These are phyloP conservation scores for Pelagia noctiluca DNA, from an alignment of 30 jellyfish, hydroid and myxozoan species.

Conservation along the genomic window DNA sequence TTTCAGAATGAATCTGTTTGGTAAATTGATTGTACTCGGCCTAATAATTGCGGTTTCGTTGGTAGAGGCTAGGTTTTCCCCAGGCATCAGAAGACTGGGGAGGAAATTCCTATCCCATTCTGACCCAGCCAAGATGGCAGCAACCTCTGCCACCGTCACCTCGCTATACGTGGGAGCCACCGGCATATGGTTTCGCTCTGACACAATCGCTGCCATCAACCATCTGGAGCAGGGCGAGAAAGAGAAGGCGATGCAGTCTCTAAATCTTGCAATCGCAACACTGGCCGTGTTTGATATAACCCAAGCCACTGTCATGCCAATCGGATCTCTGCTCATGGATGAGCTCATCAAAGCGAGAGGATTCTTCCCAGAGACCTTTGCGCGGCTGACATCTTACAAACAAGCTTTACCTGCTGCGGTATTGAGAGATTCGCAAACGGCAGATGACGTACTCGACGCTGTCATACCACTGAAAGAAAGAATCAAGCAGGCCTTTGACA, in stretches of 20 bases:
- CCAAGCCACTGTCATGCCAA: constrained; percentile 11
- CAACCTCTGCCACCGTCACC: constrained; percentile 9
- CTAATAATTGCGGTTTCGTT: no score
- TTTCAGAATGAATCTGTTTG: no score
- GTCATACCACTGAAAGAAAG: constrained; percentile 8
- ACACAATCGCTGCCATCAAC: constrained; percentile 13
- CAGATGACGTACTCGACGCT: constrained; percentile 6
- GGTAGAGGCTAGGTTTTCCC: no score
- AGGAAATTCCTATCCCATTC: background rate
- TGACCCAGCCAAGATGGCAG: constrained; percentile 3
- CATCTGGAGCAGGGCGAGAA: constrained; percentile 16
- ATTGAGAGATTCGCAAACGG: background rate
- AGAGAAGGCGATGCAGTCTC: constrained; percentile 19
- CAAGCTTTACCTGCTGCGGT: background rate
- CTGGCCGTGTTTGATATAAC: constrained; percentile 13
- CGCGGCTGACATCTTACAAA: background rate
- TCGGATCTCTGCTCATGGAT: background rate
- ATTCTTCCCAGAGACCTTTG: background rate
- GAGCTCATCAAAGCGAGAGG: constrained; percentile 1
- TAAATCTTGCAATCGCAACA: constrained; percentile 11
- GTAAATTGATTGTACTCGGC: no score
- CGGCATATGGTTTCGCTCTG: constrained; percentile 22
- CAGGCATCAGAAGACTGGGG: background rate
- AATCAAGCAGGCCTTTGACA: constrained; percentile 4
- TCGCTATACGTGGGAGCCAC: constrained; percentile 14